These are phyloP conservation scores for Oophaga pumilio DNA, from an alignment of 2,113 vertebrate genomes.

Conservation along the genomic window DNA sequence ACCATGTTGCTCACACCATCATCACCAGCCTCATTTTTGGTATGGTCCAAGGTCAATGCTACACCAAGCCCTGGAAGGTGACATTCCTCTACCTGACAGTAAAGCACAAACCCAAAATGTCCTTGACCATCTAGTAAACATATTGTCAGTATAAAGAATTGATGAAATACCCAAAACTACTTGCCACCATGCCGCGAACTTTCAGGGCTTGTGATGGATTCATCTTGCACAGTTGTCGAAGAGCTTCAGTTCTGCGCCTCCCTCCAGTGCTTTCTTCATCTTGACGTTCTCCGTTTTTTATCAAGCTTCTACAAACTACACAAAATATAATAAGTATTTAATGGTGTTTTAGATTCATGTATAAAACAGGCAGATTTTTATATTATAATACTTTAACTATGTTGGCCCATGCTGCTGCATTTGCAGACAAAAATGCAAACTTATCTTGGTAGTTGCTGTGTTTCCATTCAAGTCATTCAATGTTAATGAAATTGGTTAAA, in stretches of 20 bases:
- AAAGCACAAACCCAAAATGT: not conserved
- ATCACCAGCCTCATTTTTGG: slow-evolving; percentile 84
- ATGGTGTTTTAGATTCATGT: not conserved
- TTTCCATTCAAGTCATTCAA: no score
- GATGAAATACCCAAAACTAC: slow-evolving; percentile 48
- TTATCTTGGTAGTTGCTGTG: no score
- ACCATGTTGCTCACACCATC: slow-evolving; percentile 95
- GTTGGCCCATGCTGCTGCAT: no score
- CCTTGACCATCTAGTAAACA: not conserved
- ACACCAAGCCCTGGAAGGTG: slow-evolving; percentile 94
- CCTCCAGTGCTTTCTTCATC: slow-evolving; percentile 95
- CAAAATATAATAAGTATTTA: not conserved
- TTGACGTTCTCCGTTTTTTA: slow-evolving; percentile 95
- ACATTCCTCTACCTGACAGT: slow-evolving; percentile 91
- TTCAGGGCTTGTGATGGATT: slow-evolving; percentile 95
- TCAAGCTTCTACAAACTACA: slow-evolving; percentile 91
- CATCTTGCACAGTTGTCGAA: slow-evolving; percentile 95
- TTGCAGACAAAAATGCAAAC: no score
- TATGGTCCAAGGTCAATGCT: slow-evolving; percentile 93
- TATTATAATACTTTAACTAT: no score
- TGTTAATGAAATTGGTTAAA: no score
- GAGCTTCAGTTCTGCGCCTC: slow-evolving; percentile 91
- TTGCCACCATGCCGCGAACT: slow-evolving; percentile 97
- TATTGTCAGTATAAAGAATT: not conserved
- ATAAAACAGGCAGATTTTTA: no score